Base-by-base conservation (phyloP, 2,888 invertebrate species). In the Pterostichus niger region DNA sequence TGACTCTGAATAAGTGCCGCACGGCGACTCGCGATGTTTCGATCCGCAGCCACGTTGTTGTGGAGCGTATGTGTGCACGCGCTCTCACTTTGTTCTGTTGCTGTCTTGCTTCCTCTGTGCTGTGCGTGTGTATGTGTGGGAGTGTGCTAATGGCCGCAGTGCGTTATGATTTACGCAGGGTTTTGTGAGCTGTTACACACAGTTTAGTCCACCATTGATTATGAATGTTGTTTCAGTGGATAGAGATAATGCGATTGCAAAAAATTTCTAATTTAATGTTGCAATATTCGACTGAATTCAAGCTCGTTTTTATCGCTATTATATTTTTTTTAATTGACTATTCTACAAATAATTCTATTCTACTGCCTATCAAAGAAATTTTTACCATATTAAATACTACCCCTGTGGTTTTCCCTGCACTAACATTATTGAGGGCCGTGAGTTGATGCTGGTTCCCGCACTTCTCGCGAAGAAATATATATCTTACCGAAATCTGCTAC, bases 191-290 rank as follows among this genome's bases (percentile, higher is more conserved):
- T 75, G 52, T 73, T 73, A 73, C 49, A 73, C 46, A 46, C 73
- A 17, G 73, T 75, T 75, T 75, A 75, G 49, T 17, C 17, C 75
- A 13, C 13, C 52, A 75, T 75, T 33, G 75, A 75, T 75, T 75
- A 75, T 75, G 24, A 52, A 75, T 75, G 49, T 31, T 52, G 33
- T 75, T 75, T 31, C 52, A 49, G 13, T 73, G 73, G 49, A 75
- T 75, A 49, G 31, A 75, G 49, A 52, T 75, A 75, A 31, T 44
- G 75, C 75, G 6, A 17, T 6, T 9, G 75, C 52, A 75, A 52
- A 75, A 75, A 75, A 75, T 52, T 75, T 31, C 52, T 75, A 71
- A 71, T 64, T 64, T 64, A 64, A 64, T 64, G 64, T 40, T 64
- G n/a, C 35, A 40, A 64, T 59, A 24, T 59, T 24, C 9, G 24